Evolutionary conservation across 92 coral and sea anemone species (phyloP), one percentile per base, ranked within the genome.

Genomic region (Epizoanthus scotinus): DNA sequence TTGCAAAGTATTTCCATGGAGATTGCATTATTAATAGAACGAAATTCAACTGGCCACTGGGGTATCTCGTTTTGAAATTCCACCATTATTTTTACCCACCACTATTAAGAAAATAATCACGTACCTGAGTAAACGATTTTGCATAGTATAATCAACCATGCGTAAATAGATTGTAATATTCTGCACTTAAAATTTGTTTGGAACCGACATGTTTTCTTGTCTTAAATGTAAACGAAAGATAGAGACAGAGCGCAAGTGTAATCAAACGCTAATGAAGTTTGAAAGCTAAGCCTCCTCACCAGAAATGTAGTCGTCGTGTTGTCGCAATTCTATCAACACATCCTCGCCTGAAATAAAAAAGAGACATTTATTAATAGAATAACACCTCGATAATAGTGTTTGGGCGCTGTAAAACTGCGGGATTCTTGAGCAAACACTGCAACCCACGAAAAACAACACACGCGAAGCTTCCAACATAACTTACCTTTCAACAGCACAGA

Each of bases 401-500:
- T 14, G 31, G 22, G n/a, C 72, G 14, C 21, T 34, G 20, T 36
- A 58, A 44, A 81, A 70, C 65, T 47, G 49, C 18, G 49, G 63
- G 25, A 31, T 63, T 71, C 65, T 53, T 72, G 47, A 72, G 64
- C 88, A 84, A 88, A 88, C 52, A 84, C 82, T 79, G 86, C 87
- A 77, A 68, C 70, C 40, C 50, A 60, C 49, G 57, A 54, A 63
- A 73, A 49, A 70, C 85, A 70, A 40, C 77, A 47, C 20, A 20
- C 68, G 60, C 65, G 27, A 47, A 4, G 31, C 19, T 24, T 27
- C 19, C 31, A 47, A 47, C 52, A 47, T 13, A 47, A 73, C 71
- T n/a, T 64, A 95, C 99, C 99, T 95, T 95, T 95, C 58, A 95
- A 89, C 17, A 93, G 94, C 36, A 93, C 91, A 18, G 99, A 93